These are phyloP conservation scores for human (Homo sapiens) DNA, from an alignment of 2,113 vertebrate genomes.

Conservation along the genomic window GRCh38 chr22:39189001-39189500, in stretches of 20 bases:
- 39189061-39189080: background rate
- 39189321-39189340: background rate
- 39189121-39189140: background rate
- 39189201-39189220: background rate
- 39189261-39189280: background rate
- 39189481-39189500: background rate
- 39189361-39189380: background rate
- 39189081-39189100: background rate
- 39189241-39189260: background rate
- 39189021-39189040: background rate
- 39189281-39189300: background rate
- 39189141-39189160: background rate
- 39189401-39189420: background rate
- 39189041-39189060: background rate
- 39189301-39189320: background rate
- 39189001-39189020: background rate
- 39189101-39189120: background rate
- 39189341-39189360: background rate
- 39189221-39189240: background rate
- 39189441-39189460: background rate
- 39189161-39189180: background rate
- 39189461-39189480: background rate
- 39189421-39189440: background rate
- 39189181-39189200: background rate
- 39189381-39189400: background rate